Evolutionary conservation across 2,113 vertebrate genomes (phyloP), one percentile per base, ranked within the genome.

Genomic region (Syngnathus scovelli): DNA sequence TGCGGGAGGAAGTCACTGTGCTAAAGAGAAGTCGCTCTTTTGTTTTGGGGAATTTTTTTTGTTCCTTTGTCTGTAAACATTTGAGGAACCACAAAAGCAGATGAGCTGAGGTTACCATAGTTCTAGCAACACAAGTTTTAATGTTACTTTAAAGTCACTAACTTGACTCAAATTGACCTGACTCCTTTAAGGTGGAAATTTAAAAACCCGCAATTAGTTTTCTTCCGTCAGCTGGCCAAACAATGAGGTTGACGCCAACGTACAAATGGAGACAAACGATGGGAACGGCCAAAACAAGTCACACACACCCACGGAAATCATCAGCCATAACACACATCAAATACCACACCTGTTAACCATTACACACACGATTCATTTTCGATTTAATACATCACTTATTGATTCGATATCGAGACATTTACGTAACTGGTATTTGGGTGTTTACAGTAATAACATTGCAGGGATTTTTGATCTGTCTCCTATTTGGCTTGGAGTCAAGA

Each of bases 381-480:
- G 56, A 21, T 39, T 4, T 23, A 18, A 44, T 44, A 51, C 13
- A 46, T 64, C 8, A 63, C 60, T n/a, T 38, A 1, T 74, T 38
- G 44, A 59, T 62, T 2, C 39, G 37, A 38, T 27, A 37, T 21
- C 4, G 51, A 43, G 54, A 33, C 38, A 43, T n/a, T 56, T 49
- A 62, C 49, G 39, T 56, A 56, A 72, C 8, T 41, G 23, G 60
- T 46, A 8, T 8, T 27, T 62, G 39, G 7, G 19, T 23, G 39
- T 21, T 12, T n/a, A n/a, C 52, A 58, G 13, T 7, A 13, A 23
- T 13, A 67, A 19, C 23, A 65, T 43, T 59, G 46, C 58, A 11
- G 36, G 0, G 63, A 46, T 76, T 58, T 54, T 21, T 36, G 71
- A 27, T 48, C 33, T 76, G 23, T 76, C 46, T 73, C 37, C 15